Evolutionary conservation across 2,888 invertebrate species (phyloP), one percentile per base, ranked within the genome.

Genomic region (Tinea semifulvella): DNA sequence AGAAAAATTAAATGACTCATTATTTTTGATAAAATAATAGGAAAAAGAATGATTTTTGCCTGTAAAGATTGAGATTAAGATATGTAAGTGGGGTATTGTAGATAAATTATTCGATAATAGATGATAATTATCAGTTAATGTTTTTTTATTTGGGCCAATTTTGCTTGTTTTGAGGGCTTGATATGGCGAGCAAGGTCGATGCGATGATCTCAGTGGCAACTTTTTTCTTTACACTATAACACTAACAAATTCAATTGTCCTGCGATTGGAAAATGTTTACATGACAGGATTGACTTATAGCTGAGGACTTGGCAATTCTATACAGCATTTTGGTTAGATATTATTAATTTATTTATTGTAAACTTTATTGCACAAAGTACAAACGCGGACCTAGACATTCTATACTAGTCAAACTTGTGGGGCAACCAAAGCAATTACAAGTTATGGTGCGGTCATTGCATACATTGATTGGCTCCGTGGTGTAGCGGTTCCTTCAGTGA

Each of bases 151-250:
- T 13, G 14, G 31, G 11, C n/a, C 31, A 31, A 31, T 31, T 31
- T 31, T 31, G 14, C 31, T 31, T 13, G 13, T 31, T 31, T 14
- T 31, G 11, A 31, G 5, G 31, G 31, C 11, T 31, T 31, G 22
- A 22, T 7, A 22, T 57, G 60, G 56, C 57, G 60, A 56, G 56
- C 73, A 77, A 77, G 77, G 77, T 56, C 69, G 54, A 31, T 22
- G 28, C 48, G 66, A 60, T 77, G 77, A 79, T 75, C 75, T 77
- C 77, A 79, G 69, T 68, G 56, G 48, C 58, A 57, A 63, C 60
- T 63, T 69, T 74, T 73, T 72, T 68, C 60, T 61, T 60, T 51
- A 56, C 50, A 52, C 60, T 18, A 42, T 36, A 36, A 36, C 18
- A 36, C 36, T 36, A 10, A 2, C 36, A 18, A 36, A 17, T 36